Evolutionary conservation across 1,140 invertebrate genomes (phyloP).

Genomic region (Rhysida immarginata): DNA sequence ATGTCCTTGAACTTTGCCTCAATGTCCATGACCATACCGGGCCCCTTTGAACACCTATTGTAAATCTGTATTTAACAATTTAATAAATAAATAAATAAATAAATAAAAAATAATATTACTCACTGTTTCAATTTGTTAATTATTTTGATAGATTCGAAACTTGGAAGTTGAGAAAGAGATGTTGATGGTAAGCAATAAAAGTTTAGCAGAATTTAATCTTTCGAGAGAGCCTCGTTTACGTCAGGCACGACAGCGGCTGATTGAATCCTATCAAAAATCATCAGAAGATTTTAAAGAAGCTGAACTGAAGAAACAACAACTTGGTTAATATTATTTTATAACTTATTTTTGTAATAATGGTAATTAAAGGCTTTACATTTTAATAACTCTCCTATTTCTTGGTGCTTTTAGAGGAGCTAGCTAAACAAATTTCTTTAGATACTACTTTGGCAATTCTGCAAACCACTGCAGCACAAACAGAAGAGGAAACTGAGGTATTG

Average conservation of each 20-base stretch:
- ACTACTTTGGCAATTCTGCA: constrained; percentile 66
- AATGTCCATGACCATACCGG: too few relatives aligned
- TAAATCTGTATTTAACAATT: too few relatives aligned
- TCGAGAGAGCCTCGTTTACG: constrained; percentile 61
- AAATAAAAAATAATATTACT: too few relatives aligned
- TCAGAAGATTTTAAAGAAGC: constrained; percentile 46
- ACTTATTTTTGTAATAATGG: too few relatives aligned
- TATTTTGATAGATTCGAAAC: constrained; percentile 64
- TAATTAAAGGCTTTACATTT: too few relatives aligned
- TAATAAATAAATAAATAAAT: too few relatives aligned
- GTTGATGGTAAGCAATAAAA: constrained; percentile 67
- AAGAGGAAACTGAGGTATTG: constrained; percentile 65
- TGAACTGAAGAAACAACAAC: constrained; percentile 16
- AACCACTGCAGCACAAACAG: constrained; percentile 65
- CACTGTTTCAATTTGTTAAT: too few relatives aligned
- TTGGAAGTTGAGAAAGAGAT: constrained; percentile 67
- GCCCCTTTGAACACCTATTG: too few relatives aligned
- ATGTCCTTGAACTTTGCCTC: too few relatives aligned
- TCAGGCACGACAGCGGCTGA: constrained; percentile 48
- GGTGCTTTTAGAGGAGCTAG: constrained; percentile 49
- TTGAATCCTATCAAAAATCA: constrained; percentile 49
- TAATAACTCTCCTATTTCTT: too few relatives aligned
- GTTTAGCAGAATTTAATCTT: constrained; percentile 71
- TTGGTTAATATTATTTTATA: constrained; percentile 11
- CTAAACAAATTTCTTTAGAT: constrained; percentile 53